phyloP scores from a whole-genome alignment of 92 coral and sea anemone species.

The Siderastrea siderea region DNA sequence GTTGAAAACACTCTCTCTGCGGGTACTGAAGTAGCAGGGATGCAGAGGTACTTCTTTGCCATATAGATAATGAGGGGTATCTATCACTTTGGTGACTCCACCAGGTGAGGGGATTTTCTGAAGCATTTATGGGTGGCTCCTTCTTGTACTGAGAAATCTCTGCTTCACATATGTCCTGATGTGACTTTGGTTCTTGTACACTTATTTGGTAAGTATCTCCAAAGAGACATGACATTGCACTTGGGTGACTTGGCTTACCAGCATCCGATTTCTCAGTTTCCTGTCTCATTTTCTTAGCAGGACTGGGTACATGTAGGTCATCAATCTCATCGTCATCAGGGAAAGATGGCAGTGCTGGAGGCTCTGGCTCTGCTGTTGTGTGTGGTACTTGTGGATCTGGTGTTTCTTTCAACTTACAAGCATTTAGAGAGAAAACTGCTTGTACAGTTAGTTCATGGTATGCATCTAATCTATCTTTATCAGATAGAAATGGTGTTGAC shows the following conservation, averaged over 20 bases:
- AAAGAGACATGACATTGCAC: slow-evolving; percentile 59
- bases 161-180: slow-evolving; percentile 29
- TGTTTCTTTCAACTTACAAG: slow-evolving; percentile 41
- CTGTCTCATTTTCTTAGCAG: slow-evolving; percentile 37
- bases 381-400: slow-evolving; percentile 22
- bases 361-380: not conserved
- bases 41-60: slow-evolving; percentile 48
- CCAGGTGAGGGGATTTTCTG: slow-evolving; percentile 49
- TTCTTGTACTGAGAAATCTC: slow-evolving; percentile 53
- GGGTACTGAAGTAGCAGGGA: slow-evolving; percentile 51
- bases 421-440: slow-evolving; percentile 41
- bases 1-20: slow-evolving; percentile 46
- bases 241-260: slow-evolving; percentile 39
- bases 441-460: slow-evolving; percentile 65
- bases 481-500: slow-evolving; percentile 63
- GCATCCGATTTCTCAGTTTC: slow-evolving; percentile 13
- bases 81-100: slow-evolving; percentile 33
- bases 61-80: slow-evolving; percentile 33
- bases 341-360: slow-evolving; percentile 30
- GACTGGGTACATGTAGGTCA: slow-evolving; percentile 24
- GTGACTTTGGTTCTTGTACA: slow-evolving; percentile 42
- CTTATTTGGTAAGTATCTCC: slow-evolving; percentile 36
- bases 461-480: slow-evolving; percentile 61
- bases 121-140: slow-evolving; percentile 50
- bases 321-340: slow-evolving; percentile 19